These are phyloP conservation scores for Anthophora plumipes DNA, from an alignment of 2,888 invertebrate genomes.

Conservation along the genomic window DNA sequence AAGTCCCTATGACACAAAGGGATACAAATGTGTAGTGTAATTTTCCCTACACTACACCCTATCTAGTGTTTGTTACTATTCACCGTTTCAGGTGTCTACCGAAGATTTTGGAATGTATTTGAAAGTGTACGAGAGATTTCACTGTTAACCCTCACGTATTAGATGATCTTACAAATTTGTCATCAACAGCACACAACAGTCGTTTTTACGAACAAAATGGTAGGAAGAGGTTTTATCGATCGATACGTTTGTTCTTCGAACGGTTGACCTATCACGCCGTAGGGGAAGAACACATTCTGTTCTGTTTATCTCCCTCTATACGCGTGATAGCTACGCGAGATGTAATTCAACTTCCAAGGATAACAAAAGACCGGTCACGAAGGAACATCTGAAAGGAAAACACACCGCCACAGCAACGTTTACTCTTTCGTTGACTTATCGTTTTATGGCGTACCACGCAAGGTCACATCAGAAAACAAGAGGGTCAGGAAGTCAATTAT, in stretches of 20 bases:
- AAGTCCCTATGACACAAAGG: no score
- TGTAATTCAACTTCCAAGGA: constrained; percentile 32
- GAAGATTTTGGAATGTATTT: no score
- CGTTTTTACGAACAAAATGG: neutral
- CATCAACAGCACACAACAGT: no score
- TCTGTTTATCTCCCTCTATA: constrained; percentile 9
- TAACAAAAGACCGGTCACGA: neutral
- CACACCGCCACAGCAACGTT: neutral
- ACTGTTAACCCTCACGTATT: no score
- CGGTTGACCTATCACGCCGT: neutral
- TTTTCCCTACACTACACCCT: no score
- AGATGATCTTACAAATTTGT: neutral
- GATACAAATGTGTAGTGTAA: no score
- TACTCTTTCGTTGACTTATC: constrained; percentile 13
- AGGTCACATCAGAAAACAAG: constrained; percentile 6
- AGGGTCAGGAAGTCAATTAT: constrained; percentile 20
- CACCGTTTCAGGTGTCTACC: no score
- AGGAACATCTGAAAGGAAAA: neutral
- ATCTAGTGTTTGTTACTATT: no score
- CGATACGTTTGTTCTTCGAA: neutral
- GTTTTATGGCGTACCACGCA: constrained; percentile 10
- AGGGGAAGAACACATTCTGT: neutral
- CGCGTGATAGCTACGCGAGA: constrained; percentile 6
- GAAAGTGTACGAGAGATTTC: no score
- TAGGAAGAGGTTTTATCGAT: neutral